Conservation (phyloP, 2,113 vertebrate genomes). For the Grantiella picta region DNA sequence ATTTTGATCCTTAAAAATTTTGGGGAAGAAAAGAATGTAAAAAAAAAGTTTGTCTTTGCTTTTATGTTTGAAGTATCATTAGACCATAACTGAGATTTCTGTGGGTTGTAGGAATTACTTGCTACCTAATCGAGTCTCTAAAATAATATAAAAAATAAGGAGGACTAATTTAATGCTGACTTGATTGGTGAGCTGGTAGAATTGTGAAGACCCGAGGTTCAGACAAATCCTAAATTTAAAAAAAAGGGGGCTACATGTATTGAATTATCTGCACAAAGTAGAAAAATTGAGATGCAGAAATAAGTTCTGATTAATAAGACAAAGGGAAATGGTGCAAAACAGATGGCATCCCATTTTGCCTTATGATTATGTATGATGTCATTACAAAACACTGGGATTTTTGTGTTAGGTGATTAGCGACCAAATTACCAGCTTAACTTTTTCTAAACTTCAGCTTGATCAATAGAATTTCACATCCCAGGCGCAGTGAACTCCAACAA, state of each 20-base stretch:
- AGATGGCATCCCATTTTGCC: conserved; percentile 61
- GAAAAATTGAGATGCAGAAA: conserved; percentile 52
- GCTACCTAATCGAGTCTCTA: background rate
- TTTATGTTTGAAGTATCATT: background rate
- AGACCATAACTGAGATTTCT: background rate
- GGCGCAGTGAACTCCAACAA: background rate
- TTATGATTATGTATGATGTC: conserved; percentile 47
- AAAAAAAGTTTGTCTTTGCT: background rate
- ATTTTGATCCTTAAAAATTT: background rate
- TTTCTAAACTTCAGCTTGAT: conserved; percentile 32
- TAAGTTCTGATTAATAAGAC: conserved; percentile 63
- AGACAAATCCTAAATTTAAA: background rate
- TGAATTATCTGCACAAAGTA: conserved; percentile 23
- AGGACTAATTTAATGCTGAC: background rate
- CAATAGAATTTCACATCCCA: background rate
- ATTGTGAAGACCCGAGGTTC: background rate
- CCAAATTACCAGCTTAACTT: background rate
- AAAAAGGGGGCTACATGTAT: background rate
- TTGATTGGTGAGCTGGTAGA: background rate
- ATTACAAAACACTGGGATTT: conserved; percentile 32
- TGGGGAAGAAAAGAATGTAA: background rate
- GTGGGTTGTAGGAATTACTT: background rate
- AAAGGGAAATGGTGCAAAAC: conserved; percentile 67
- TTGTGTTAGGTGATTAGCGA: conserved; percentile 13
- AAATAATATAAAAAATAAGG: background rate